A percentile compares a stretch with the other conserved stretches of the same genome.
Evolutionary conservation across 2,888 invertebrate species (phyloP).

Genomic region (Chalcosyrphus nemorum): DNA sequence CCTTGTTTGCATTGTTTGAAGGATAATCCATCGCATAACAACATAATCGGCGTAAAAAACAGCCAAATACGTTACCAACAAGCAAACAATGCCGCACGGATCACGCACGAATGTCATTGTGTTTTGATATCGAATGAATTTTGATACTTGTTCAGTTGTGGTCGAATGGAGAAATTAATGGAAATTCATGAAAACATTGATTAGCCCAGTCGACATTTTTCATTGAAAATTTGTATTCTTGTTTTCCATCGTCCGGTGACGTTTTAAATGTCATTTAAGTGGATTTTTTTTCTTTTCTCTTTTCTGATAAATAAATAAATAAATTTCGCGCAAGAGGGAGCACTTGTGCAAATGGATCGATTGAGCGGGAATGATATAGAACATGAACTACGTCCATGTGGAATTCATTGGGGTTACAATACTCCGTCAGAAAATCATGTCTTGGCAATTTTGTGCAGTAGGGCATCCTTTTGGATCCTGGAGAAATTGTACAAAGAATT

Average conservation of each 20-base stretch:
- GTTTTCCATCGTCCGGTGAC: constrained; percentile 59
- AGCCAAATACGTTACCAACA: constrained; percentile 90
- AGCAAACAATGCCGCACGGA: constrained; percentile 92
- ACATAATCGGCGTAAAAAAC: constrained; percentile 95
- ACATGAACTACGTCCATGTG: neutral
- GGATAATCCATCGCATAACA: constrained; percentile 90
- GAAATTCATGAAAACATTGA: constrained; percentile 68
- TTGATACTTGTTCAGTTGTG: constrained; percentile 39
- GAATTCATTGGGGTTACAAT: constrained; percentile 23
- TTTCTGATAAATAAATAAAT: neutral
- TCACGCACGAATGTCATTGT: constrained; percentile 88
- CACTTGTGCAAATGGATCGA: constrained; percentile 44
- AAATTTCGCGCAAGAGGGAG: neutral
- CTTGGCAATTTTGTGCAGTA: too few species aligned
- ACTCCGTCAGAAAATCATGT: too few species aligned
- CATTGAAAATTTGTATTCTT: constrained; percentile 63
- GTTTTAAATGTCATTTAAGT: constrained; percentile 66
- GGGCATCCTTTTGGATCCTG: too few species aligned
- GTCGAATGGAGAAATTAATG: constrained; percentile 34
- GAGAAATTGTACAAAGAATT: too few species aligned
- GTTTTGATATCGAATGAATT: constrained; percentile 55
- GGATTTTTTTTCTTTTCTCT: too few species aligned
- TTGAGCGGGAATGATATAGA: constrained; percentile 37
- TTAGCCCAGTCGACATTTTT: constrained; percentile 67
- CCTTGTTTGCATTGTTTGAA: constrained; percentile 92